Evolutionary conservation across 2,888 invertebrate species (phyloP).

Genomic region (Apomyelois bistriatella): DNA sequence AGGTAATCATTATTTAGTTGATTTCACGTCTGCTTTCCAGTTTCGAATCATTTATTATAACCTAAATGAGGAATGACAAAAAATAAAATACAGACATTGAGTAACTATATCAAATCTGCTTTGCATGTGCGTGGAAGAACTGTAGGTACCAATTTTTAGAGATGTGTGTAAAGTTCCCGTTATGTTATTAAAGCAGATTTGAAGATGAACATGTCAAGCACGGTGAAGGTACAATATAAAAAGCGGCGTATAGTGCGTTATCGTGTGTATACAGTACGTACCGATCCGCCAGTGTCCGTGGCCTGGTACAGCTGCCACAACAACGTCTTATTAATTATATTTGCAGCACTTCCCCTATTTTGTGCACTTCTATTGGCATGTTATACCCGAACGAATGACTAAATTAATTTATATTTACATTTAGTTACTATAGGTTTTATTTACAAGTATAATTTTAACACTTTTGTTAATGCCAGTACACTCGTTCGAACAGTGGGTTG

Average conservation of each 20-base stretch:
- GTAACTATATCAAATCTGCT: constrained; percentile 5
- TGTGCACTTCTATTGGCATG: constrained; percentile 21
- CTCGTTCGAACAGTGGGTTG: constrained; percentile 1
- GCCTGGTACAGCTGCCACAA: constrained; percentile 79
- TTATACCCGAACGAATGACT: constrained; percentile 13
- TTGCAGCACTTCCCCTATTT: constrained; percentile 39
- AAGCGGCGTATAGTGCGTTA: constrained; percentile 33
- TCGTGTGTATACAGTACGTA: constrained; percentile 54
- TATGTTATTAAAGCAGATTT: constrained; percentile 20
- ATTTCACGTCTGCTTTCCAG: too few relatives aligned
- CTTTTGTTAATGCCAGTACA: neutral
- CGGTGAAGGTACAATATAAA: constrained; percentile 28
- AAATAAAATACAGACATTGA: constrained; percentile 23
- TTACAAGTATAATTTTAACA: neutral
- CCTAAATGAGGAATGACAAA: neutral
- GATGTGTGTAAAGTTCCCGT: neutral
- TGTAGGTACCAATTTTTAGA: too few relatives aligned
- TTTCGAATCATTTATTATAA: too few relatives aligned
- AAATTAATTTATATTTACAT: neutral
- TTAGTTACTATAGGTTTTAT: neutral
- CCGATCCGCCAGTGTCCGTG: constrained; percentile 71
- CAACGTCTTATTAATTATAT: constrained; percentile 69
- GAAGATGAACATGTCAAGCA: constrained; percentile 23
- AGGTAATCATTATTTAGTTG: too few relatives aligned
- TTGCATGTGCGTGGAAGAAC: neutral